These are phyloP conservation scores for Ascidia mentula DNA, from an alignment of 23 tunicate genomes.

Conservation along the genomic window DNA sequence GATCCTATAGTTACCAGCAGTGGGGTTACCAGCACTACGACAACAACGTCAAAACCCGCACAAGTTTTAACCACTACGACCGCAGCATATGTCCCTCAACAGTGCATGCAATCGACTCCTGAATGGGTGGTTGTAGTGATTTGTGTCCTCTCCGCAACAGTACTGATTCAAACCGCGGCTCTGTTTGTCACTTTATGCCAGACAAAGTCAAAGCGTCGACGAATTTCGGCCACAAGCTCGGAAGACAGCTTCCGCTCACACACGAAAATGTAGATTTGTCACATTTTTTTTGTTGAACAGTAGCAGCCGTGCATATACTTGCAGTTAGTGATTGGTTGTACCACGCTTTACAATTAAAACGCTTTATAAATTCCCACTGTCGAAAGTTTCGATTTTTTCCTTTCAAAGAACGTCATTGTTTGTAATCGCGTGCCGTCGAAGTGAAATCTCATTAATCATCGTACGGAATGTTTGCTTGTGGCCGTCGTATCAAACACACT, in stretches of 20 bases:
- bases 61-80: background rate
- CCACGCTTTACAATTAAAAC: background rate
- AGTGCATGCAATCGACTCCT: constrained; percentile 9
- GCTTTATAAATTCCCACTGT: no score
- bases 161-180: constrained; percentile 7
- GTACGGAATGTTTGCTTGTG: background rate
- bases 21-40: background rate
- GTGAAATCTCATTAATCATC: background rate
- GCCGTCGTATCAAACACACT: background rate
- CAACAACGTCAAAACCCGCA: background rate
- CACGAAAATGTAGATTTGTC: background rate
- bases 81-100: background rate
- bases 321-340: background rate
- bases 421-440: background rate
- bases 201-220: background rate
- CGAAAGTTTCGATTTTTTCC: background rate
- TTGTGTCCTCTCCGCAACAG: constrained; percentile 2
- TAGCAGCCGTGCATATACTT: background rate
- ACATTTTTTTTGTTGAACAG: background rate
- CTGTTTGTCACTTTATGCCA: background rate
- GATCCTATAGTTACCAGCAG: background rate
- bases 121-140: constrained; percentile 40
- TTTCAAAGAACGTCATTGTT: background rate
- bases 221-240: background rate
- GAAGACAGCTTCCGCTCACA: background rate